Conservation (phyloP, 2,888 invertebrate genomes). For the Acleris laterana region DNA sequence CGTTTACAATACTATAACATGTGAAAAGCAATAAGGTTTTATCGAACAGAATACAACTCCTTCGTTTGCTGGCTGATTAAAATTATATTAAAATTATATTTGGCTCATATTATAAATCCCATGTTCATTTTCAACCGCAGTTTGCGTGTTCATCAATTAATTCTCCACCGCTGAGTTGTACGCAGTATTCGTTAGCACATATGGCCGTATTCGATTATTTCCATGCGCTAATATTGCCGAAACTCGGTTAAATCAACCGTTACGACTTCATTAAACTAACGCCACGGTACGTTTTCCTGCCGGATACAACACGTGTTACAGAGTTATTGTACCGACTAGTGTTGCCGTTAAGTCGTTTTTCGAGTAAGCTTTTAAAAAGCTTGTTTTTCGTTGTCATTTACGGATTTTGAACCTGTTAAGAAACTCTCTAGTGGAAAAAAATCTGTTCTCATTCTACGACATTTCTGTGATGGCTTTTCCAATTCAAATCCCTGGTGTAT, state of each 20-base stretch:
- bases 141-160: slow-evolving; percentile 17
- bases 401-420: too few species aligned
- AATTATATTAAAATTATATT: too few species aligned
- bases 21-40: too few species aligned
- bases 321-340: slow-evolving; percentile 39
- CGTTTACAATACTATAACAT: too few species aligned
- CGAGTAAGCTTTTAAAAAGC: neutral
- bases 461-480: too few species aligned
- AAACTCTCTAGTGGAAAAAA: too few species aligned
- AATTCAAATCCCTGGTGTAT: too few species aligned
- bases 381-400: neutral
- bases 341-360: slow-evolving; percentile 14
- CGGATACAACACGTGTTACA: slow-evolving; percentile 40
- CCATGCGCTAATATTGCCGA: slow-evolving; percentile 51
- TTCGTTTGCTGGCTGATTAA: too few species aligned
- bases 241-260: slow-evolving; percentile 61
- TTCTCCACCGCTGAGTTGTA: slow-evolving; percentile 15
- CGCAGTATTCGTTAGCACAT: slow-evolving; percentile 18
- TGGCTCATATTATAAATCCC: too few species aligned
- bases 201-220: slow-evolving; percentile 44
- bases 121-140: slow-evolving; percentile 10
- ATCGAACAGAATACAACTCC: too few species aligned
- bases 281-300: slow-evolving; percentile 41
- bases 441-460: too few species aligned
- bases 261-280: slow-evolving; percentile 70